phyloP scores from a whole-genome alignment of 2,888 invertebrate genomes.

The Drosophila pegasa region DNA sequence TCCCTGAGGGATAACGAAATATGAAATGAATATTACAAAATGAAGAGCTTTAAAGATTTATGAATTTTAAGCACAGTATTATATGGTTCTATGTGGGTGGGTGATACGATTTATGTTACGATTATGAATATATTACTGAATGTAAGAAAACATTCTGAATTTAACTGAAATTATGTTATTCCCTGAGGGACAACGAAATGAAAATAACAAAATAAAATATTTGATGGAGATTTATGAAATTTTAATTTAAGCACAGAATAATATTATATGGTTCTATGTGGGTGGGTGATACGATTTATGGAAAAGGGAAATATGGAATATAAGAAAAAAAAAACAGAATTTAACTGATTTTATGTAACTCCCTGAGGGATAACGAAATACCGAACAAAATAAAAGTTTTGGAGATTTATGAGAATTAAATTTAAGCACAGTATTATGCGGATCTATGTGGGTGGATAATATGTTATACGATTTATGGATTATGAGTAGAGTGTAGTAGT shows the following conservation, averaged over 20 bases:
- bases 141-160: no score
- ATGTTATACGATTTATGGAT: no score
- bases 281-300: no score
- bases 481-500: not conserved
- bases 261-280: not conserved
- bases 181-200: slow-evolving; percentile 10
- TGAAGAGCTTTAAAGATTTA: not conserved
- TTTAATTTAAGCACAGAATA: no score
- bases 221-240: not conserved
- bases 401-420: not conserved
- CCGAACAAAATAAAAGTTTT: slow-evolving; percentile 11
- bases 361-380: slow-evolving; percentile 14
- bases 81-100: not conserved
- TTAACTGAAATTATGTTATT: not conserved
- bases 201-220: slow-evolving; percentile 15
- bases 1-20: slow-evolving; percentile 16
- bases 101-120: no score
- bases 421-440: not conserved
- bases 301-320: no score
- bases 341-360: not conserved
- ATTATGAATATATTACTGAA: no score
- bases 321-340: no score
- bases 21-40: slow-evolving; percentile 5
- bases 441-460: no score
- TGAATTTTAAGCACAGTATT: not conserved